Evolutionary conservation across 37 sponge, comb jelly and placozoan genomes (phyloP).

Genomic region (Amphimedon queenslandica): DNA sequence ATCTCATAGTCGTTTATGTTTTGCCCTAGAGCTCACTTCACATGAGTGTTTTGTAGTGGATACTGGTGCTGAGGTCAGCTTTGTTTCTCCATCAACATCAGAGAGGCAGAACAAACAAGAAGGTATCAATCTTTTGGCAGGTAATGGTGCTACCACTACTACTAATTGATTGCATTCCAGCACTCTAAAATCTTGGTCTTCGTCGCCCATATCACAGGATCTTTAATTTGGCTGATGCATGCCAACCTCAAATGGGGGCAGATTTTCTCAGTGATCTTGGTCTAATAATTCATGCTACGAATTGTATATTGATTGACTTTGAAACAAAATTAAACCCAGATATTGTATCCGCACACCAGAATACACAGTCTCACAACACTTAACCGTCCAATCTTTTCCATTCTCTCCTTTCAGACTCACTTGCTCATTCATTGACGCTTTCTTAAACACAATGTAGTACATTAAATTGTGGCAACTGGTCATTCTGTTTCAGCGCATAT

Average conservation of each 20-base stretch:
- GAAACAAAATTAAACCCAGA: too few species aligned
- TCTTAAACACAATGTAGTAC: too few species aligned
- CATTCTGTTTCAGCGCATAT: too few species aligned
- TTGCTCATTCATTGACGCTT: too few species aligned
- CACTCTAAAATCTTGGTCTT: conserved; percentile 55
- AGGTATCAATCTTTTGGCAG: conserved; percentile 5
- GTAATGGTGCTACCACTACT: conserved; percentile 6
- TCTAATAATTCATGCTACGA: conserved; percentile 30
- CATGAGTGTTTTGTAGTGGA: conserved; percentile 38
- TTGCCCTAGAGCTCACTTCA: conserved; percentile 19
- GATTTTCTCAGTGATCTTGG: conserved; percentile 40
- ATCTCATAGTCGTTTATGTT: conserved; percentile 41
- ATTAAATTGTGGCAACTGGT: too few species aligned
- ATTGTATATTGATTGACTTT: conserved; percentile 12
- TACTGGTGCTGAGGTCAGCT: conserved; percentile 43
- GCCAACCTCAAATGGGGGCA: conserved; percentile 54
- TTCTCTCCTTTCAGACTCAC: too few species aligned
- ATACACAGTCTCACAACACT: too few species aligned
- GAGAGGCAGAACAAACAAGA: conserved; percentile 3
- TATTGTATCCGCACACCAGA: too few species aligned
- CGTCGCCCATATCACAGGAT: conserved; percentile 58
- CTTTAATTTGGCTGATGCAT: conserved; percentile 64
- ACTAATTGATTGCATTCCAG: conserved; percentile 40
- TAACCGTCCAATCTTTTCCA: too few species aligned
- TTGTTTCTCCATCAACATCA: conserved; percentile 15